Evolutionary conservation across 2,113 vertebrate species (phyloP).

Genomic region (Panthera uncia): DNA sequence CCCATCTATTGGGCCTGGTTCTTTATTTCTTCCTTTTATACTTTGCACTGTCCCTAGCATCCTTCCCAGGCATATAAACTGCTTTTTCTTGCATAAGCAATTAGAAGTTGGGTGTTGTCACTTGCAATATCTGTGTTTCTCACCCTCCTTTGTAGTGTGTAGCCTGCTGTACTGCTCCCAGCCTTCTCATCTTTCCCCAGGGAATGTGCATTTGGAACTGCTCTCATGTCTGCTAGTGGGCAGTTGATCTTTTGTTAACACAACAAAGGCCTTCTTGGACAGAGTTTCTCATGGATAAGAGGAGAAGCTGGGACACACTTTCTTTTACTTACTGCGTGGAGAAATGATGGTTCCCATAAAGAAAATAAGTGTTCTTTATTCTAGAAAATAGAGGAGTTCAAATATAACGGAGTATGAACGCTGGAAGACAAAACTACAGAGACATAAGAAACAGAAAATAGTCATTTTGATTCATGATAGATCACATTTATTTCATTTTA

Average conservation of each 20-base stretch:
- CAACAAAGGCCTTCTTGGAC: not conserved
- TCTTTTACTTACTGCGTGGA: not conserved
- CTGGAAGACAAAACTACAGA: not conserved
- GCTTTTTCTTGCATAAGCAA: not conserved
- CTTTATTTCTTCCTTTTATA: not conserved
- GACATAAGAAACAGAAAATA: not conserved
- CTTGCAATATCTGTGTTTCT: not conserved
- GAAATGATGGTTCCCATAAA: not conserved
- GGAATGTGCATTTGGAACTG: not conserved
- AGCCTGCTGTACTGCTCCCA: too few relatives aligned
- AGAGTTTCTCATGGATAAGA: not conserved
- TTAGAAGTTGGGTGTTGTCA: not conserved
- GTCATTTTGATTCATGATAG: not conserved
- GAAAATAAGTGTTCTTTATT: not conserved
- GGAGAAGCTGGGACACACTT: not conserved
- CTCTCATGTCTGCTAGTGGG: not conserved
- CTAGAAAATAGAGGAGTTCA: not conserved
- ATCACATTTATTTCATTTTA: not conserved
- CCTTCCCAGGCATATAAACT: not conserved
- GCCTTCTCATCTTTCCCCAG: not conserved
- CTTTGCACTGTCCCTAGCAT: not conserved
- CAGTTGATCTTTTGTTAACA: not conserved
- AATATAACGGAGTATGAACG: not conserved
- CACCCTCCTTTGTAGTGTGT: not conserved
- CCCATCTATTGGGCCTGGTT: fast-evolving